These are phyloP conservation scores for Andrena haemorrhoa DNA, from an alignment of 2,888 invertebrate species.

Conservation along the genomic window DNA sequence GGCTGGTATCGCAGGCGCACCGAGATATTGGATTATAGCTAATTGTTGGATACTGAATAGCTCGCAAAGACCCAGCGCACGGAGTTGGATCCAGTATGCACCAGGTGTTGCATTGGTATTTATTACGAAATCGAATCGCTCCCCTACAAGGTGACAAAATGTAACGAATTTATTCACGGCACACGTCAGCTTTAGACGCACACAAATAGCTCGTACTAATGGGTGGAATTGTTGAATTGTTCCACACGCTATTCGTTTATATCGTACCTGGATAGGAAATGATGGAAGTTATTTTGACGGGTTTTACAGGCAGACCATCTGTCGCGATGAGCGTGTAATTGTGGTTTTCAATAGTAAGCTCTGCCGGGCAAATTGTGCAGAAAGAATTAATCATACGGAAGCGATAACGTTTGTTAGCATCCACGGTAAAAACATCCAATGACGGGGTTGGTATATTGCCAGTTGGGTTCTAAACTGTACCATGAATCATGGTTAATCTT, in stretches of 20 bases:
- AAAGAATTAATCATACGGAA: slow-evolving; percentile 87
- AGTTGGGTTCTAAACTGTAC: neutral
- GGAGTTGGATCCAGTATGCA: slow-evolving; percentile 86
- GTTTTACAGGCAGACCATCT: slow-evolving; percentile 86
- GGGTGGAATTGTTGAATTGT: neutral
- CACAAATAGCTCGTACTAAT: neutral
- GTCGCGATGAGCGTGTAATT: slow-evolving; percentile 86
- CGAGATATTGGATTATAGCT: slow-evolving; percentile 85
- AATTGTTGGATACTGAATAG: slow-evolving; percentile 82
- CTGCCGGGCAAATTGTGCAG: slow-evolving; percentile 86
- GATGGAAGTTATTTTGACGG: slow-evolving; percentile 80
- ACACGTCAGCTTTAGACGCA: too few species aligned
- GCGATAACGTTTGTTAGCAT: slow-evolving; percentile 85
- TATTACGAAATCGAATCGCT: slow-evolving; percentile 88
- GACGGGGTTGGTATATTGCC: slow-evolving; percentile 72
- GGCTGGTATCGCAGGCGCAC: slow-evolving; percentile 75
- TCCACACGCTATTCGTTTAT: slow-evolving; percentile 60
- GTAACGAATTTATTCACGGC: neutral
- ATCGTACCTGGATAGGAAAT: slow-evolving; percentile 52
- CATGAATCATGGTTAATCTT: neutral
- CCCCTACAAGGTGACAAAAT: slow-evolving; percentile 84
- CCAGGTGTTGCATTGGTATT: slow-evolving; percentile 84
- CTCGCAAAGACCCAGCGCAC: slow-evolving; percentile 85
- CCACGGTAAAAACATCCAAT: slow-evolving; percentile 78
- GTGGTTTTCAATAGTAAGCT: slow-evolving; percentile 86